Evolutionary conservation across 2,888 invertebrate genomes (phyloP).

Genomic region (Mactromeris polynyma): DNA sequence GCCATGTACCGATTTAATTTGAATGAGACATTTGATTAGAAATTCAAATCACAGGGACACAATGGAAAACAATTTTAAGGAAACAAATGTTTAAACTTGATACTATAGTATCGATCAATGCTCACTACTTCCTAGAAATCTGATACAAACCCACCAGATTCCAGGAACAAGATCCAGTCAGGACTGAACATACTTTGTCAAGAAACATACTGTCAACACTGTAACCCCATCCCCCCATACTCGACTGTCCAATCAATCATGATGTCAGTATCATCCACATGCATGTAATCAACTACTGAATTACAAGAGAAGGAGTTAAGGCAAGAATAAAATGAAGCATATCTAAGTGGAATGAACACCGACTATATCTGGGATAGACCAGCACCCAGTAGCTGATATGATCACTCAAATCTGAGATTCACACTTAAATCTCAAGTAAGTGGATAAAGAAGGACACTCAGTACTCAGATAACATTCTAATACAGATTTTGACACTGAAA

Average conservation of each 20-base stretch:
- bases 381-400: no score
- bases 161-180: background rate
- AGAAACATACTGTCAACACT: background rate
- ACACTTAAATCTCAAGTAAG: no score
- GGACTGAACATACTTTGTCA: background rate
- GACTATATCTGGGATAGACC: no score
- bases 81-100: background rate
- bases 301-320: background rate
- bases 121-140: background rate
- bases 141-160: background rate
- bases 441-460: no score
- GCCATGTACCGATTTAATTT: no score
- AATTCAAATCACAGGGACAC: no score
- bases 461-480: no score
- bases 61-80: background rate
- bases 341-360: no score
- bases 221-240: background rate
- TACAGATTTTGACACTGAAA: no score
- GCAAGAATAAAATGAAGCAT: no score
- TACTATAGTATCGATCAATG: background rate
- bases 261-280: background rate
- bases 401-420: no score
- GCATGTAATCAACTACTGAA: background rate
- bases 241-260: background rate
- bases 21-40: no score